Evolutionary conservation across 2,797 vertebrate species (phyloP), one percentile per base, ranked within the genome.

Genomic region (Strix occidentalis): DNA sequence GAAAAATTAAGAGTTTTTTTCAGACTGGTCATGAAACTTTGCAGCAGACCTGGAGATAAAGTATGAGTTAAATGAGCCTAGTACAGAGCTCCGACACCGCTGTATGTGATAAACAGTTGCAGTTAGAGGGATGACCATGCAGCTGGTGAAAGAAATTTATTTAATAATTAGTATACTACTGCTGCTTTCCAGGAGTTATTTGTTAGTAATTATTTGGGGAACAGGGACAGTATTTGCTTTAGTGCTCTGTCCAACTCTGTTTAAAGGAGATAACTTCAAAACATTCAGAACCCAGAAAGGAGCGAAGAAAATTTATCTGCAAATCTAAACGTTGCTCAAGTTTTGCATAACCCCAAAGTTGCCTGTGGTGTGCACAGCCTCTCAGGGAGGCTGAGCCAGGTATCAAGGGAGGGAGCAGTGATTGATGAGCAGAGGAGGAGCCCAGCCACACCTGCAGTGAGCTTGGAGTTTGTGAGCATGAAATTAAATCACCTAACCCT

Each of bases 151-250:
- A 77, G 60, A 75, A 46, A 35, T 1, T 1, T 9, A 14, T 74
- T 66, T 78, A 46, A n/a, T 80, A 26, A 26, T 69, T 60, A 57
- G 5, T 53, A 3, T 31, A 68, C 16, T 46, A 10, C 33, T 86
- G n/a, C 68, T 86, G 87, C 68, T 94, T 81, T 83, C 68, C 46
- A 90, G 68, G 66, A 83, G 12, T 60, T 64, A 75, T 89, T 87
- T 85, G 14, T 66, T 60, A 41, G 18, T 50, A 61, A 71, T 66
- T 63, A 13, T 29, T 46, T 83, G 48, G 68, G 80, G 25, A 90
- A 41, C 3, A 33, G 41, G 60, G 54, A 58, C 33, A 35, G 29
- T 8, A 35, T 80, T 31, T n/a, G 33, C 76, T 48, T 80, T 65
- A 68, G 28, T 64, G 35, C 39, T 89, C 48, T 82, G 43, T 58